Evolutionary conservation across 2,113 vertebrate species (phyloP), one percentile per base, ranked within the genome.

Genomic region (Climacteris rufus): DNA sequence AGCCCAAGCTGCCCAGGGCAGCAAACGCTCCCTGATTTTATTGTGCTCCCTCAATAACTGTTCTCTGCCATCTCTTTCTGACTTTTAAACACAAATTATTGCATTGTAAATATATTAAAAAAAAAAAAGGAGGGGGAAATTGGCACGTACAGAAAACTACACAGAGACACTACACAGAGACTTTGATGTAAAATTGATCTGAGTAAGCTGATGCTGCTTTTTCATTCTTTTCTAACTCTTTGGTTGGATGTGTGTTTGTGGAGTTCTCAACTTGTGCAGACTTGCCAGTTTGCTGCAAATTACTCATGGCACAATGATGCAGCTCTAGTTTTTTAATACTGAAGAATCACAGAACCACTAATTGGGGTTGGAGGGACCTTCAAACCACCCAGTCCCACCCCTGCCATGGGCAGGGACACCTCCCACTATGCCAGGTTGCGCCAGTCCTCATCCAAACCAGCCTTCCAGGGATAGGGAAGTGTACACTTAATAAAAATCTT

Each of bases 51-150:
- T 31, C 59, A 47, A 2, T 28, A 37, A 2, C 42, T 64, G 44
- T 75, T 53, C 2, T 39, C 20, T 57, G 13, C 27, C 10, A 5
- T 7, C 7, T 30, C 0, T 24, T 60, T 53, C 20, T 69, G 4
- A 8, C 13, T 11, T 28, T 3, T 53, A 12, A 60, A 50, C 4
- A 49, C 10, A 53, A 61, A 66, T 42, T 9, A 2, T 22, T 60
- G 12, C 21, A 3, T 3, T 52, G 7, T 49, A 56, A 65, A 10
- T 63, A 9, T 22, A n/a, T 64, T 49, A 25, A 45, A 1, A 16
- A 23, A 16, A 23, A 3, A 5, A 25, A 20, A 33, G 7, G 2
- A 14, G 18, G 14, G 0, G 5, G 5, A 23, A 47, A 8, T 7
- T 10, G 11, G 6, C 15, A 7, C 5, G 2, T 23, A 7, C 9